These are phyloP conservation scores for Chloromyia formosa DNA, from an alignment of 2,888 invertebrate genomes.

Conservation along the genomic window DNA sequence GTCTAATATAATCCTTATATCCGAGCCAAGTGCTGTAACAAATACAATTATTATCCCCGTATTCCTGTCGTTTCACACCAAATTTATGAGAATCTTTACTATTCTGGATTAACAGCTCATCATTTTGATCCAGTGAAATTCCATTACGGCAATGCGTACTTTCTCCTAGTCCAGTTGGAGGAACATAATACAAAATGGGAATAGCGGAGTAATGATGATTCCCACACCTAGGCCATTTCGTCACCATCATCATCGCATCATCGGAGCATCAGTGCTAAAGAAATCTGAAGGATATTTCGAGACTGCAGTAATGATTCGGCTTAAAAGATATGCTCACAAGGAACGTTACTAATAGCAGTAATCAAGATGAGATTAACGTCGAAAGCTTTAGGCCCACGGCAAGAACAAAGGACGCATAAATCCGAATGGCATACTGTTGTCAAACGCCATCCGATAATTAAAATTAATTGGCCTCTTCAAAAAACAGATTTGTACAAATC, in stretches of 20 bases:
- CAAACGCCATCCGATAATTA: background rate
- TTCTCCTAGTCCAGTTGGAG: no score
- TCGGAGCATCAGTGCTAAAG: background rate
- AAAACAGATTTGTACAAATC: slow-evolving; percentile 12
- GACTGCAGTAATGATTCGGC: background rate
- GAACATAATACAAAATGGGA: background rate
- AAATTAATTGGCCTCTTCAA: slow-evolving; percentile 9
- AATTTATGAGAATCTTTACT: background rate
- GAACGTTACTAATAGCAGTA: background rate
- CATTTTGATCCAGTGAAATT: slow-evolving; percentile 15
- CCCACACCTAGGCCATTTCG: no score
- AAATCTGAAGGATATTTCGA: background rate
- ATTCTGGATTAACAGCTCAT: background rate
- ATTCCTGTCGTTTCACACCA: background rate
- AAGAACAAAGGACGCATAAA: no score
- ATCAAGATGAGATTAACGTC: slow-evolving; percentile 9
- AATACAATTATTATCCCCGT: no score
- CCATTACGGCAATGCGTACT: background rate
- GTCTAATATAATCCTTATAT: no score
- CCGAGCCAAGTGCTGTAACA: no score
- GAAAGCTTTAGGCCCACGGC: background rate
- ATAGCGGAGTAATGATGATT: background rate
- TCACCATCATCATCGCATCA: no score
- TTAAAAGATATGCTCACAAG: background rate
- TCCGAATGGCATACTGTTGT: no score